Percentiles rank a stretch among this genome's conserved stretches.
These are phyloP conservation scores for Caenorhabditis sp. DNA, from an alignment of 2,888 invertebrate genomes.

Conservation along the genomic window DNA sequence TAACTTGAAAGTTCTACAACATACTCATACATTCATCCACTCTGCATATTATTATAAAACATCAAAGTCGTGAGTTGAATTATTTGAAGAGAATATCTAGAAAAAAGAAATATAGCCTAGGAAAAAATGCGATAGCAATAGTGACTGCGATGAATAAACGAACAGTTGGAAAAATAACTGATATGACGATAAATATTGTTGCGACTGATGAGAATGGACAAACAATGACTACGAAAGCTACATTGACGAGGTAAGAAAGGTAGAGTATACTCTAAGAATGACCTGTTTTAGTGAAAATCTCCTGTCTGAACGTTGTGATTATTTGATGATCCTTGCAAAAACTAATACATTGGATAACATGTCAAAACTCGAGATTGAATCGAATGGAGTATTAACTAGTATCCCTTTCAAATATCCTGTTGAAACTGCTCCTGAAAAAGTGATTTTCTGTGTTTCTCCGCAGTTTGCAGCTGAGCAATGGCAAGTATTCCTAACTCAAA, in stretches of 20 bases:
- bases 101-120: slow-evolving; percentile 6
- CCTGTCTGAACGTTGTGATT: slow-evolving; percentile 25
- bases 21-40: slow-evolving; percentile 19
- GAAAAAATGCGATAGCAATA: slow-evolving; percentile 16
- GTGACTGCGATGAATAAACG: slow-evolving; percentile 17
- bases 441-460: slow-evolving; percentile 10
- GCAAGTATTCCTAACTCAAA: not conserved
- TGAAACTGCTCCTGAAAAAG: not conserved
- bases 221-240: slow-evolving; percentile 1
- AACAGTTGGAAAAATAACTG: slow-evolving; percentile 2
- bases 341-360: slow-evolving; percentile 18
- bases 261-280: not conserved
- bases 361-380: slow-evolving; percentile 29
- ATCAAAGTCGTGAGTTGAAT: slow-evolving; percentile 19
- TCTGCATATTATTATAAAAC: slow-evolving; percentile 20
- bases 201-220: slow-evolving; percentile 2
- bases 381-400: too few species aligned
- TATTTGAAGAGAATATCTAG: not conserved
- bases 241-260: slow-evolving; percentile 22
- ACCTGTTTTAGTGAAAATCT: slow-evolving; percentile 19
- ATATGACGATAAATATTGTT: not conserved
- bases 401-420: slow-evolving; percentile 6
- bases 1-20: not conserved
- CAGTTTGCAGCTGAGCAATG: slow-evolving; percentile 22
- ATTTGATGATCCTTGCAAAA: slow-evolving; percentile 19